Base-by-base conservation (phyloP, 35 echinoderm and acorn worm genomes). In the Hemicentrotus pulcherrimus region DNA sequence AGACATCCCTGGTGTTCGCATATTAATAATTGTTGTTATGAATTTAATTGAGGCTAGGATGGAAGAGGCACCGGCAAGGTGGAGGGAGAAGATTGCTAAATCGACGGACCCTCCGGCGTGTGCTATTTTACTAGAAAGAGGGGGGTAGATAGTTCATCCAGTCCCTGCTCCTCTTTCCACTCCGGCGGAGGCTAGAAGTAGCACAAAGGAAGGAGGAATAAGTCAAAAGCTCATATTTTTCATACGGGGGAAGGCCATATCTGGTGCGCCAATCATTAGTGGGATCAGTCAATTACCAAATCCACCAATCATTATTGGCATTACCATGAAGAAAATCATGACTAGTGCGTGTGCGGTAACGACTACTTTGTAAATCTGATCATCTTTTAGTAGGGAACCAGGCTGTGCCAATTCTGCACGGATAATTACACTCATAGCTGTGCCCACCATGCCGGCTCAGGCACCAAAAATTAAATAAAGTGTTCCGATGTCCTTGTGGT, bases 211-310 rank as follows among this genome's bases (percentile, higher is more conserved):
- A 8, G 97, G 97, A 4, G 97, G 97, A 11, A 97, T 70, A 94
- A 97, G 92, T 59, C 97, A 96, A 46, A 97, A 97, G 6, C 97
- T 97, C 97, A 97, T 97, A 8, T 96, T 98, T 94, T 98, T 98
- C 94, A 98, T 95, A 11, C 97, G 97, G 12, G 97, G 97, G 46
- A 98, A 98, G 28, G 97, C 97, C 97, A 98, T 96, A 45, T 98
- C 97, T 47, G 97, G 97, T 0, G 96, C 96, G 32, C 97, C 97
- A 8, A 98, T 95, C 97, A 96, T 96, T 86, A 98, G 92, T 24
- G 97, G 97, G 0, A 96, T 90, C 7, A 98, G 60, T 92, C 96
- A 98, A 19, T 98, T 98, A 16, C 97, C 97, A 86, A 98, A 98
- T 61, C 97, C 97, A 48, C 96, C 97, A 14, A 98, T 96, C 97